Percentiles rank a stretch among this genome's conserved stretches.
phyloP scores from a whole-genome alignment of 2,797 vertebrate genomes.

The Poeciliopsis turneri region DNA sequence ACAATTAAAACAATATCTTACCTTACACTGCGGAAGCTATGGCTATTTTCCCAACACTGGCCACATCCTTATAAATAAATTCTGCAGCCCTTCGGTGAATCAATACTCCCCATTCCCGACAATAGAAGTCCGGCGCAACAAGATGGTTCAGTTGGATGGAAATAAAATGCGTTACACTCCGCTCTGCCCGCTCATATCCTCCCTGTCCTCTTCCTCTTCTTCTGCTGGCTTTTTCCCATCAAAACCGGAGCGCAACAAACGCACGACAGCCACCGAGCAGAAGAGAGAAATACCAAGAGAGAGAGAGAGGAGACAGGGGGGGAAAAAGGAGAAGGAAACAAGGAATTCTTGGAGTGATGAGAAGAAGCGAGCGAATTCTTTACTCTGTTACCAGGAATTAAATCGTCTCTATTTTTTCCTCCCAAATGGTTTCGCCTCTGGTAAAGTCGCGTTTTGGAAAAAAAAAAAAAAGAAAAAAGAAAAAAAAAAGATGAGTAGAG shows the following conservation, averaged over 20 bases:
- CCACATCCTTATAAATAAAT: constrained; percentile 86
- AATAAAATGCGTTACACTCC: constrained; percentile 83
- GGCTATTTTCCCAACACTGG: constrained; percentile 96
- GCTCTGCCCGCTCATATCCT: constrained; percentile 78
- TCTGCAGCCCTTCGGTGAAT: constrained; percentile 85
- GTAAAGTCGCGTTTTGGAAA: constrained; percentile 57
- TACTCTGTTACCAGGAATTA: constrained; percentile 70
- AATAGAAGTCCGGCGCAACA: constrained; percentile 85
- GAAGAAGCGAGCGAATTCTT: constrained; percentile 60
- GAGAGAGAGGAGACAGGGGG: constrained; percentile 21
- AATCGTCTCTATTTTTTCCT: constrained; percentile 59
- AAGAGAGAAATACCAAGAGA: constrained; percentile 23
- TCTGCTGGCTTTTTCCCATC: constrained; percentile 78
- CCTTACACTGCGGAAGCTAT: constrained; percentile 98
- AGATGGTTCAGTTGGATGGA: constrained; percentile 82
- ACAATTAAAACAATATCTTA: constrained; percentile 68
- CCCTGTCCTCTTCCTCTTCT: constrained; percentile 62
- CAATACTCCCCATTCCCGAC: constrained; percentile 91
- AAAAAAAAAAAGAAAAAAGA: constrained; percentile 4
- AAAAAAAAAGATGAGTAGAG: neutral
- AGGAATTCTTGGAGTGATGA: constrained; percentile 71
- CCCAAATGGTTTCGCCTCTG: constrained; percentile 65
- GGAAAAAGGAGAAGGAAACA: constrained; percentile 7
- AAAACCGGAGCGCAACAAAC: constrained; percentile 76
- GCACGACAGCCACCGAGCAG: constrained; percentile 70